Base-by-base conservation (phyloP, 1,140 invertebrate genomes). In the Drosophila kurseongensis region DNA sequence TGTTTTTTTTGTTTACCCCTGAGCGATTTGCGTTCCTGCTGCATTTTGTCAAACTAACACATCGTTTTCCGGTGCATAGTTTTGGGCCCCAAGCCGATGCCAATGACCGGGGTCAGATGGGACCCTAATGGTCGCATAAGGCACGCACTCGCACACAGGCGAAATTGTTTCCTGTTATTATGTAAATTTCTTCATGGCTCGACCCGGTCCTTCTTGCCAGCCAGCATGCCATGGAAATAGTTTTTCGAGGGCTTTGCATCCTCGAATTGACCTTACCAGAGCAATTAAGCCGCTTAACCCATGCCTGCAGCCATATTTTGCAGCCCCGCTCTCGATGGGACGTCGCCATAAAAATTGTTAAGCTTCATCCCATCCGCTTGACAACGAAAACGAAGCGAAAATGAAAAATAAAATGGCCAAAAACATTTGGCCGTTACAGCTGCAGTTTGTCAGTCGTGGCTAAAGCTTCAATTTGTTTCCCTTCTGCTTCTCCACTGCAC, bases 161-260 rank as follows among this genome's bases (percentile, higher is more conserved):
- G 38, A 81, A 86, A 86, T 78, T 88, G 82, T 88, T 86, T 86
- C 82, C 82, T 88, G 82, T 82, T 82, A 88, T 86, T 86, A 88
- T 86, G 82, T 45, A 86, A 86, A 86, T 86, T 62, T 77, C 44
- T 59, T 59, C 48, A 27, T 75, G 62, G 71, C 51, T 69, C 62
- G 16, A 44, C 18, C 48, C 47, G 50, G 8, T 32, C 29, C 29
- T n/a, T 14, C 42, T 44, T 51, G 32, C 40, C 57, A 35, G 45
- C 42, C 60, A 45, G 47, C 55, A 57, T 66, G 61, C 75, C 51
- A 59, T 45, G 65, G 44, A 68, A 80, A 68, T 58, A 62, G 67
- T 52, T 83, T 75, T 66, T 32, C n/a, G 35, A 51, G 42, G 44
- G 58, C 23, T 54, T 41, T 52, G 72, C 72, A 52, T 71, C 50